Evolutionary conservation across 2,888 invertebrate species (phyloP).

Genomic region (Ennomos fuscantarius): DNA sequence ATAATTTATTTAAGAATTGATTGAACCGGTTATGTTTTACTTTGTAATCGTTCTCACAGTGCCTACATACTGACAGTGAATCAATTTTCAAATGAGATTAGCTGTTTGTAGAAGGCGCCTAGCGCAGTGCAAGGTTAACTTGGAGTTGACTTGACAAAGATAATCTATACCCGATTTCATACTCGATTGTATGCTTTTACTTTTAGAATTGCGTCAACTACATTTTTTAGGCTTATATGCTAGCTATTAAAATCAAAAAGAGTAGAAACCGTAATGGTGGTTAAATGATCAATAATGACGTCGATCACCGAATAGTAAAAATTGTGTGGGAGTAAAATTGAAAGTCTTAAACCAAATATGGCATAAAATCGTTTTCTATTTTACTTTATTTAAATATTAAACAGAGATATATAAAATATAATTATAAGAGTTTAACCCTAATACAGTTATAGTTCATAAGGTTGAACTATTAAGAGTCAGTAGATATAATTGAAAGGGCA

Average conservation of each 20-base stretch:
- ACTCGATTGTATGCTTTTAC: no score
- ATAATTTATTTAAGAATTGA: constrained; percentile 47
- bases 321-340: constrained; percentile 7
- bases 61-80: constrained; percentile 36
- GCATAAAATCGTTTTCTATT: no score
- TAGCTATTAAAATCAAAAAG: no score
- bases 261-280: neutral
- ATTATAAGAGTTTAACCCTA: constrained; percentile 21
- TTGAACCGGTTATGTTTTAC: constrained; percentile 40
- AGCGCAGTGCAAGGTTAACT: constrained; percentile 19
- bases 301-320: neutral
- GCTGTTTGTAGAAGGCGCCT: constrained; percentile 23
- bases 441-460: constrained; percentile 33
- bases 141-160: constrained; percentile 19
- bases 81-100: constrained; percentile 41
- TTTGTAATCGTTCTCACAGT: constrained; percentile 30
- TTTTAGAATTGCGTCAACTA: no score
- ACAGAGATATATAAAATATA: no score
- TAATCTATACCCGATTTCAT: no score
- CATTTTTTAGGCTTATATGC: no score
- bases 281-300: neutral
- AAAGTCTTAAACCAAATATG: constrained; percentile 2
- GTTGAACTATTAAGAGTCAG: constrained; percentile 41
- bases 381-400: no score
- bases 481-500: constrained; percentile 59